These are phyloP conservation scores for Liasis olivaceus DNA, from an alignment of 2,797 vertebrate species.

Conservation along the genomic window DNA sequence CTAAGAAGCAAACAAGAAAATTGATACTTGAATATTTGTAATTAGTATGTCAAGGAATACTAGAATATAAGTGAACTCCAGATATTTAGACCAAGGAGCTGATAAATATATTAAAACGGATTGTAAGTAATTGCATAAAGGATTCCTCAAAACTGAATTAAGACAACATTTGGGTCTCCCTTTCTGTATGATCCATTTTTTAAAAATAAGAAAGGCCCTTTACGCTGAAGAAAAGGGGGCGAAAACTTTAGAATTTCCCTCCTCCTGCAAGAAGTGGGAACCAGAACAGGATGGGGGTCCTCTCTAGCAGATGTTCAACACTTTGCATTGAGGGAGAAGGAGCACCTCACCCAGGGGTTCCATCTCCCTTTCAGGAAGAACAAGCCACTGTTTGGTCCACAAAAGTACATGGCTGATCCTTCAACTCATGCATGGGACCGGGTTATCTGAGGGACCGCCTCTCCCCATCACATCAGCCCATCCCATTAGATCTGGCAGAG, in stretches of 20 bases:
- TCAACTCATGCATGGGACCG: too few relatives aligned
- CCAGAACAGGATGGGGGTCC: neutral
- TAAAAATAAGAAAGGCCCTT: neutral
- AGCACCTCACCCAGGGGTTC: neutral
- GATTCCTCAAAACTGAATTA: neutral
- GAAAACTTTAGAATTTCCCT: neutral
- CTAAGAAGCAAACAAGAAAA: neutral
- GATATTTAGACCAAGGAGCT: neutral
- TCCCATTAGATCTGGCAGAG: too few relatives aligned
- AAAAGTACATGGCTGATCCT: neutral
- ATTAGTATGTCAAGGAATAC: neutral
- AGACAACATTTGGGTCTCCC: neutral
- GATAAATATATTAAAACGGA: neutral
- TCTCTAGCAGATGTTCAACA: neutral
- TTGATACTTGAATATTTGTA: neutral
- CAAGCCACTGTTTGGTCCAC: neutral
- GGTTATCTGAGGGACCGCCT: too few relatives aligned
- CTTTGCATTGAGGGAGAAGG: neutral
- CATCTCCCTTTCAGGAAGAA: neutral
- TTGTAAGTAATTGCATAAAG: neutral
- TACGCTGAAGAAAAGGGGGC: neutral
- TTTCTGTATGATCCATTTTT: neutral
- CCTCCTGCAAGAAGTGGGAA: neutral
- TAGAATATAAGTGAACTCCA: neutral
- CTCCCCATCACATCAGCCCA: too few relatives aligned